Evolutionary conservation across 2,888 invertebrate genomes (phyloP), one percentile per base, ranked within the genome.

Genomic region (Mechanitis messenoides): DNA sequence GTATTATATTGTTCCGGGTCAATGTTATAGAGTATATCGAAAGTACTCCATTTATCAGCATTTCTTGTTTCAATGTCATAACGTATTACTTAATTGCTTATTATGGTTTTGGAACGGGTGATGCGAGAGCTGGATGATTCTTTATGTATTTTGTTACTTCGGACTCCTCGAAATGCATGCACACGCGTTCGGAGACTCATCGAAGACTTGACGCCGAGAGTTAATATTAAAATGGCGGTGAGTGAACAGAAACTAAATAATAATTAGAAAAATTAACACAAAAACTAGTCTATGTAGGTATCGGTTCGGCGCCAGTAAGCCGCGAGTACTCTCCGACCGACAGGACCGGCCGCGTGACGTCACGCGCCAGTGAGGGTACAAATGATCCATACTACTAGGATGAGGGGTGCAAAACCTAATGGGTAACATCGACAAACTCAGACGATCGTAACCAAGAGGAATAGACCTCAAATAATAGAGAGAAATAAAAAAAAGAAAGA

Each of bases 331-430:
- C 35, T 47, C 42, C 42, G n/a, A 33, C 33, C 42, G 42, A n/a
- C 46, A 12, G 54, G 46, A 55, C 3, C 50, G 31, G 50, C 28
- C 31, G 50, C 31, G 47, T 35, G 35, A 5, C 6, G 35, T 35
- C 35, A 35, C 35, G 6, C 35, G 35, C 35, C 35, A 33, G 46
- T 45, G 33, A 9, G 9, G 42, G 9, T 9, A 9, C 9, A 42
- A 42, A 28, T n/a, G 46, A 60, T 68, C 64, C 69, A 70, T 75
- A 75, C 70, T 68, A 66, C 68, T 61, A 69, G 79, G 78, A 73
- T 77, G 81, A 73, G 74, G 75, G 77, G 82, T 82, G 84, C 84
- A 78, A 77, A 83, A 80, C 80, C 81, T 81, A 80, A 80, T 56
- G 60, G 63, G 65, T 64, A 66, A 69, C 69, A 69, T 69, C 65